Evolutionary conservation across 2,888 invertebrate genomes (phyloP), one percentile per base, ranked within the genome.

Genomic region (Linnaemya vulpina): DNA sequence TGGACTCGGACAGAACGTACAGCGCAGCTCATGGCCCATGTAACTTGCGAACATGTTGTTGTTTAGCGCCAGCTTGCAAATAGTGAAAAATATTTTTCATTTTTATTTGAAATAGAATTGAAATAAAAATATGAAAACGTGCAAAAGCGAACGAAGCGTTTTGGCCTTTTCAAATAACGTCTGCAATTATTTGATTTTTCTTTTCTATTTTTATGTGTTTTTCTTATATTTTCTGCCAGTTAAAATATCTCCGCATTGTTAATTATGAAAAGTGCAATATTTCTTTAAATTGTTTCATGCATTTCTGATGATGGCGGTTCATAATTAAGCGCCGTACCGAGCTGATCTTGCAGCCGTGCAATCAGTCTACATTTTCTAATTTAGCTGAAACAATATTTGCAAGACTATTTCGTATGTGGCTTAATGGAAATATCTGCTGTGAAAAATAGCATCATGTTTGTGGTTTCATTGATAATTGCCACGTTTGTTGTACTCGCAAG

Each of bases 391-490:
- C 51, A 70, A 70, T 78, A 53, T 70, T 77, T 67, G 40, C 20
- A 60, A 62, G 40, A 43, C 11, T 22, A 35, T 17, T 55, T 60
- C 20, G 60, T 65, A 58, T 46, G 49, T n/a, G 30, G 55, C 22
- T 43, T 65, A 25, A 68, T 62, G 55, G 10, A 49, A 62, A 35
- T 74, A n/a, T 55, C 35, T 43, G 53, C n/a, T 38, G 63, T 58
- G 58, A 46, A 58, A 81, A 85, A 82, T 82, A 65, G 74, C 85
- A 85, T 82, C 82, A 85, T 82, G 85, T 71, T 85, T 82, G 74
- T 82, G 78, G 49, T 85, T 85, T 82, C 75, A 79, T 79, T 82
- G 78, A 85, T 85, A 85, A 85, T 85, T 85, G 85, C 82, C 82
- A 35, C 78, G 63, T 65, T 65, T 67, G 60, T 70, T 55, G 38